A percentile compares a stretch with the other conserved stretches of the same genome.
phyloP scores from a whole-genome alignment of 2,888 invertebrate genomes.

The Epinotia demarniana region DNA sequence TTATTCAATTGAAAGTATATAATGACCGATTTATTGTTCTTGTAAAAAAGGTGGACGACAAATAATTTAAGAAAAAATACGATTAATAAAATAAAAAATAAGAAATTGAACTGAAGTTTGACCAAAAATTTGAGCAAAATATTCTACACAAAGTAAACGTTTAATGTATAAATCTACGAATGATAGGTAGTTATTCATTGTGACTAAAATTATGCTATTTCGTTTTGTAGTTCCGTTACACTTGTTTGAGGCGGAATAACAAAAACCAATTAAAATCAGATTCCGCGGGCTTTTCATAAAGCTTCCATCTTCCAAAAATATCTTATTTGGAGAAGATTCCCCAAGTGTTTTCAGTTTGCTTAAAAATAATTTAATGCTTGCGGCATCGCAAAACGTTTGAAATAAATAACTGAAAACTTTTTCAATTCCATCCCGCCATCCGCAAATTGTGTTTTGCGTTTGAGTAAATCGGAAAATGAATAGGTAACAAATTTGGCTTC shows the following conservation, averaged over 20 bases:
- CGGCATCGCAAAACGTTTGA: conserved; percentile 70
- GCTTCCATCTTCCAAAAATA: conserved; percentile 46
- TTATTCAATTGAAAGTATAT: too few species aligned
- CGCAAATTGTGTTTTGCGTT: conserved; percentile 82
- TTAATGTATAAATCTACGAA: too few species aligned
- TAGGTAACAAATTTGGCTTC: conserved; percentile 74
- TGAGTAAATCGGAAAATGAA: conserved; percentile 80
- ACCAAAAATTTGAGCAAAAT: too few species aligned
- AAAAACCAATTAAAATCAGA: conserved; percentile 38
- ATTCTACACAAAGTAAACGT: too few species aligned
- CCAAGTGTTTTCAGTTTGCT: conserved; percentile 62
- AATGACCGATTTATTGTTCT: too few species aligned
- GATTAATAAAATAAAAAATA: too few species aligned
- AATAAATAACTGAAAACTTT: conserved; percentile 83
- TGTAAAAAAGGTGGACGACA: too few species aligned
- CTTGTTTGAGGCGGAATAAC: conserved; percentile 31
- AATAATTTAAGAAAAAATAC: too few species aligned
- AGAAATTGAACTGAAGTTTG: too few species aligned
- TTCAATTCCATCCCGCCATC: conserved; percentile 81
- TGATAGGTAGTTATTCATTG: too few species aligned
- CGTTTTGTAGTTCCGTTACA: conserved; percentile 15
- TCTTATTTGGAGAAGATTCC: conserved; percentile 49
- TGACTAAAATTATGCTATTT: background rate
- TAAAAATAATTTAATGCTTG: conserved; percentile 75
- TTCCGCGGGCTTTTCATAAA: conserved; percentile 29